Evolutionary conservation across 2,113 vertebrate species (phyloP).

Genomic region (Datnioides undecimradiatus): DNA sequence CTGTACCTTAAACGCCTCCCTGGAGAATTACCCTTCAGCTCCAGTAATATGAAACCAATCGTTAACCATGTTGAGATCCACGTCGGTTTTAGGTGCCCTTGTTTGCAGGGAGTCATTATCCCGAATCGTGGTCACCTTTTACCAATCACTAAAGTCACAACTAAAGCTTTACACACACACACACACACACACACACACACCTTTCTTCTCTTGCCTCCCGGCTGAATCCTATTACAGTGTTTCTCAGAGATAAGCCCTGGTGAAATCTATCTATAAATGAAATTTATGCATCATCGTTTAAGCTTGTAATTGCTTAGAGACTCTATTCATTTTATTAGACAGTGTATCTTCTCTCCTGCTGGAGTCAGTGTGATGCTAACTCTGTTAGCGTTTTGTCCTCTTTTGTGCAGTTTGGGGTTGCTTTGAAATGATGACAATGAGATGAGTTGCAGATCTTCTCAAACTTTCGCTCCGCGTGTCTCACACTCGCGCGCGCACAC

Average conservation of each 20-base stretch:
- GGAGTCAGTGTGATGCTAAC: slow-evolving; percentile 3
- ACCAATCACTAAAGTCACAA: slow-evolving; percentile 51
- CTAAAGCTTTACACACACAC: slow-evolving; percentile 6
- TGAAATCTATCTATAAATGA: slow-evolving; percentile 74
- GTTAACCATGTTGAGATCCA: slow-evolving; percentile 34
- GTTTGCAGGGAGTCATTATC: slow-evolving; percentile 31
- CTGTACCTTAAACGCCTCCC: slow-evolving; percentile 42
- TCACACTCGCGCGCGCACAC: background rate
- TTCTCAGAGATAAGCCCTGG: slow-evolving; percentile 65
- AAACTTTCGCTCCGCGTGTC: background rate
- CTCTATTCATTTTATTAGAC: slow-evolving; percentile 63
- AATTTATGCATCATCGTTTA: slow-evolving; percentile 73
- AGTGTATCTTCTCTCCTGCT: slow-evolving; percentile 24
- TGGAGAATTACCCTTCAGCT: slow-evolving; percentile 64
- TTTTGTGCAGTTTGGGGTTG: slow-evolving; percentile 39
- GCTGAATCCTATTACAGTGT: slow-evolving; percentile 70
- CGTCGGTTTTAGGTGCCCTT: slow-evolving; percentile 54
- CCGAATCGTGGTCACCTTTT: slow-evolving; percentile 63
- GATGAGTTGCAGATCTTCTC: slow-evolving; percentile 6
- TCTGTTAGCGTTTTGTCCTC: slow-evolving; percentile 18
- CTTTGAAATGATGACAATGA: slow-evolving; percentile 51
- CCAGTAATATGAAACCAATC: slow-evolving; percentile 51
- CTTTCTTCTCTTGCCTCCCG: slow-evolving; percentile 25
- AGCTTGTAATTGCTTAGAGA: slow-evolving; percentile 69
- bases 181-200: slow-evolving; percentile 9